These are phyloP conservation scores for Adelosebastes latens DNA, from an alignment of 2,797 vertebrate genomes.

Conservation along the genomic window DNA sequence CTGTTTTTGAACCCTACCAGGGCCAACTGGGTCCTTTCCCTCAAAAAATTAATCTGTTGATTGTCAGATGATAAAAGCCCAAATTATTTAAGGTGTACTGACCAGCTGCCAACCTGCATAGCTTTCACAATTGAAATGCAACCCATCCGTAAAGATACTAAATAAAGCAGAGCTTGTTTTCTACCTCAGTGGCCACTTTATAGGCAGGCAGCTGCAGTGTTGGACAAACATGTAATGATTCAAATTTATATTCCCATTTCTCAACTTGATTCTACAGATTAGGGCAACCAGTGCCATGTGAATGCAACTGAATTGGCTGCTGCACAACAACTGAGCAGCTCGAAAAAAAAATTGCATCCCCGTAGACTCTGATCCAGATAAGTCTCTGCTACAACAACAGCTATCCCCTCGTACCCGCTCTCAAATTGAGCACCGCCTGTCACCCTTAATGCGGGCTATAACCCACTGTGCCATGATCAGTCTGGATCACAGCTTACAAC, in stretches of 20 bases:
- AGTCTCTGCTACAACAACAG: neutral
- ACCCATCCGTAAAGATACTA: neutral
- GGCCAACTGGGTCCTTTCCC: neutral
- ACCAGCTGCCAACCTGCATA: neutral
- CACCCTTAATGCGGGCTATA: constrained; percentile 46
- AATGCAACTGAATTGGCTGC: neutral
- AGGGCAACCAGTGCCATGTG: neutral
- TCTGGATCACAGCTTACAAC: constrained; percentile 54
- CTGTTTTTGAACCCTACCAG: neutral
- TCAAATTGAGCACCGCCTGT: constrained; percentile 21
- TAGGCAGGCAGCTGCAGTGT: neutral
- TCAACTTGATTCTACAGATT: neutral
- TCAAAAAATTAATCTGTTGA: neutral
- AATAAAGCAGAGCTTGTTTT: constrained; percentile 10
- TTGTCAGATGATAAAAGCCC: neutral
- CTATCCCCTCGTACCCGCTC: neutral
- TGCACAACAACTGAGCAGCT: neutral
- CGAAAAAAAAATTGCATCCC: neutral
- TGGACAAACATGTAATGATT: neutral
- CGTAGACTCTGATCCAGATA: neutral
- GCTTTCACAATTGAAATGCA: neutral
- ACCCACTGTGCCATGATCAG: constrained; percentile 45
- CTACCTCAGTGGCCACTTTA: neutral
- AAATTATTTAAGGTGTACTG: neutral
- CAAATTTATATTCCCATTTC: neutral